Percentiles rank a stretch among this genome's conserved stretches.
These are phyloP conservation scores for Enteromius radiatus DNA, from an alignment of 2,797 vertebrate genomes.

Conservation along the genomic window DNA sequence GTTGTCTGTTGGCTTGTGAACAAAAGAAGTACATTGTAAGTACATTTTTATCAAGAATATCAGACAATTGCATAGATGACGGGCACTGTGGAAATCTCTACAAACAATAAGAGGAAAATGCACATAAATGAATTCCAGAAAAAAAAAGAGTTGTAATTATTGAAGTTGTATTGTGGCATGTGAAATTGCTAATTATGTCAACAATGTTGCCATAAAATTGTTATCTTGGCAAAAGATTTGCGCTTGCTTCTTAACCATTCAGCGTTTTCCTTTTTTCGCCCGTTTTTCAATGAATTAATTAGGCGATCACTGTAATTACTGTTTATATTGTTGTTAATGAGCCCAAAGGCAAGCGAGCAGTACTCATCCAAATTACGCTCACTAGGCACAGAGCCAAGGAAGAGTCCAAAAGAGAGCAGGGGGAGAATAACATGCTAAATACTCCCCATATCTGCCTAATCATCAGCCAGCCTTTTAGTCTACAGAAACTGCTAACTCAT, in stretches of 20 bases:
- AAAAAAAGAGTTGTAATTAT: slow-evolving; percentile 68
- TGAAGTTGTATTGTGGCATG: slow-evolving; percentile 72
- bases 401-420: slow-evolving; percentile 70
- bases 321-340: slow-evolving; percentile 88
- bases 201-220: slow-evolving; percentile 75
- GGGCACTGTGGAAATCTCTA: not conserved
- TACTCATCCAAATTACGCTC: slow-evolving; percentile 84
- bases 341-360: slow-evolving; percentile 84
- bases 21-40: slow-evolving; percentile 70
- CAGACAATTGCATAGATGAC: slow-evolving; percentile 68
- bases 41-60: slow-evolving; percentile 66
- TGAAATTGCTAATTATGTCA: slow-evolving; percentile 78
- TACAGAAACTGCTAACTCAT: slow-evolving; percentile 40
- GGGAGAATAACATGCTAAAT: slow-evolving; percentile 65
- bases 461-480: slow-evolving; percentile 28
- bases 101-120: slow-evolving; percentile 66
- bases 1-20: slow-evolving; percentile 65
- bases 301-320: slow-evolving; percentile 86
- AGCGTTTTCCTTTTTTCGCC: slow-evolving; percentile 69
- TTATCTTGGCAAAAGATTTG: slow-evolving; percentile 79
- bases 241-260: slow-evolving; percentile 72
- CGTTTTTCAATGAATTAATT: slow-evolving; percentile 81
- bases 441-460: slow-evolving; percentile 54
- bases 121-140: slow-evolving; percentile 36
- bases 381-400: slow-evolving; percentile 80